These are phyloP conservation scores for Barbus barbus DNA, from an alignment of 2,113 vertebrate species.

Conservation along the genomic window DNA sequence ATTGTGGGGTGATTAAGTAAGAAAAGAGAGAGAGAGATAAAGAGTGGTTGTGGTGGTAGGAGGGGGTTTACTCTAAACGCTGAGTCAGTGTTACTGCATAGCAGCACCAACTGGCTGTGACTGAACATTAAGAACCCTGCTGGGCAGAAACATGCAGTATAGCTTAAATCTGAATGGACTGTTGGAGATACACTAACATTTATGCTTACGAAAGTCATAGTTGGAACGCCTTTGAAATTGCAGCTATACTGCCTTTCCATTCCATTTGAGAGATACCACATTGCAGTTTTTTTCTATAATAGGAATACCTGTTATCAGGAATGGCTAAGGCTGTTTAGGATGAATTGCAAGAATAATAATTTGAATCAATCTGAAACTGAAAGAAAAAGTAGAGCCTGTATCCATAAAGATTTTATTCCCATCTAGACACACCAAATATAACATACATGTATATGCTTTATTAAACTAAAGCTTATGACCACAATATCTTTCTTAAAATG, in stretches of 20 bases:
- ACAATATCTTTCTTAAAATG: neutral
- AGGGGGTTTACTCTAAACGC: constrained; percentile 59
- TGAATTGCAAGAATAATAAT: neutral
- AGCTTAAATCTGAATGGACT: constrained; percentile 2
- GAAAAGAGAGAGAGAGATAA: constrained; percentile 15
- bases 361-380: neutral
- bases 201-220: neutral
- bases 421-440: neutral
- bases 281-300: neutral
- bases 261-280: neutral
- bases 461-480: neutral
- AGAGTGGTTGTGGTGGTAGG: constrained; percentile 10
- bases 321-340: neutral
- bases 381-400: neutral
- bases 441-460: neutral
- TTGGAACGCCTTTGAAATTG: neutral
- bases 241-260: neutral
- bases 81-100: constrained; percentile 73
- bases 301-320: neutral
- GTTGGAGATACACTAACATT: neutral
- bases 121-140: constrained; percentile 34
- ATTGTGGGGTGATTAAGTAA: constrained; percentile 42
- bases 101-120: constrained; percentile 65
- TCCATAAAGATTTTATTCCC: neutral
- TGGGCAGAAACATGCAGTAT: neutral